Percentiles rank a stretch among this genome's conserved stretches.
These are phyloP conservation scores for Dynastes tityus DNA, from an alignment of 2,888 invertebrate genomes.

Conservation along the genomic window DNA sequence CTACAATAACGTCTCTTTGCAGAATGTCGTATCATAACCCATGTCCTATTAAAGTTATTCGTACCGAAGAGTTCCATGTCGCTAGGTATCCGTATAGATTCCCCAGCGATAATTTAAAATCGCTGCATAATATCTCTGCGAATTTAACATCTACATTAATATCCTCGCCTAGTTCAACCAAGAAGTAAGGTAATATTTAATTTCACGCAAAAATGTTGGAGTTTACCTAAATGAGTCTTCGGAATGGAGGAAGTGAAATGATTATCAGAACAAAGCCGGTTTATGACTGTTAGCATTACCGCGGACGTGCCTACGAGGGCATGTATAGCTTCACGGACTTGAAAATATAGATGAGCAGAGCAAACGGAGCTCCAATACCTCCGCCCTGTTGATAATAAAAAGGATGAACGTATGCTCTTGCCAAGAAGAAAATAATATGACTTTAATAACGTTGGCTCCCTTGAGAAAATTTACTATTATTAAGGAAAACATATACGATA, in stretches of 20 bases:
- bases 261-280: conserved; percentile 61
- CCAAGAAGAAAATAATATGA: conserved; percentile 52
- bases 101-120: conserved; percentile 8
- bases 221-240: conserved; percentile 37
- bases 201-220: conserved; percentile 22
- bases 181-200: conserved; percentile 35
- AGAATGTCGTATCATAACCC: too few relatives aligned
- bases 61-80: neutral
- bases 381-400: conserved; percentile 58
- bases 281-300: conserved; percentile 60
- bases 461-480: conserved; percentile 42
- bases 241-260: conserved; percentile 42
- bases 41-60: too few relatives aligned
- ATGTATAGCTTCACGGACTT: conserved; percentile 34
- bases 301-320: conserved; percentile 39
- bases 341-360: conserved; percentile 21
- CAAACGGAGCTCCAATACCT: conserved; percentile 54
- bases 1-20: too few relatives aligned
- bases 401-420: conserved; percentile 47
- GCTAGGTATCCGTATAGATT: neutral
- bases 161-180: conserved; percentile 23
- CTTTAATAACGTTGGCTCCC: conserved; percentile 48
- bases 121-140: neutral
- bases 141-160: conserved; percentile 38
- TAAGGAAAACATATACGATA: conserved; percentile 14